phyloP scores from a whole-genome alignment of 1,140 invertebrate genomes.

The Linepithema humile region DNA sequence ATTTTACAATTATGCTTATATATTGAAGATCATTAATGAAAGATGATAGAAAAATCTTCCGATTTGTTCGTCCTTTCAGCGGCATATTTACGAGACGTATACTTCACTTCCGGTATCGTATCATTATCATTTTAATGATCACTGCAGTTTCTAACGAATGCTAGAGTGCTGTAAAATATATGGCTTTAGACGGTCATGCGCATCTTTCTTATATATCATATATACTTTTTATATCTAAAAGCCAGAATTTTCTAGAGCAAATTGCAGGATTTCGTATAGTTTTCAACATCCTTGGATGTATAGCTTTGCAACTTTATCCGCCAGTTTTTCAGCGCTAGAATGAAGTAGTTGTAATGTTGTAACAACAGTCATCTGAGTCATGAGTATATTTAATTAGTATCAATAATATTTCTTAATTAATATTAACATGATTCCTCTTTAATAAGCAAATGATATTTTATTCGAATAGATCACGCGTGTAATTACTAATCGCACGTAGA shows the following conservation, averaged over 20 bases:
- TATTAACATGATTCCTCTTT: too few relatives aligned
- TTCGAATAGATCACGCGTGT: not conserved
- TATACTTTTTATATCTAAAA: slow-evolving; percentile 53
- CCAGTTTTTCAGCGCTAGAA: slow-evolving; percentile 15
- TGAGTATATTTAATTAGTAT: not conserved
- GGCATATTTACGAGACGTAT: slow-evolving; percentile 38
- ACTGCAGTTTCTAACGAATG: slow-evolving; percentile 80
- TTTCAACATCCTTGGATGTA: slow-evolving; percentile 18
- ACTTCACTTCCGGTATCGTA: slow-evolving; percentile 55
- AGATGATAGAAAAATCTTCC: not conserved
- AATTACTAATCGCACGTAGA: not conserved
- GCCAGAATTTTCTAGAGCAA: slow-evolving; percentile 72
- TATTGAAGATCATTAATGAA: not conserved
- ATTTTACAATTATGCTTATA: not conserved
- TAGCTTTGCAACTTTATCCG: slow-evolving; percentile 26
- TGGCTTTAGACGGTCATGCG: slow-evolving; percentile 83
- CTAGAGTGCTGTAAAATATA: slow-evolving; percentile 85
- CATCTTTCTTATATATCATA: slow-evolving; percentile 75
- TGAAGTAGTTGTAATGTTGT: not conserved
- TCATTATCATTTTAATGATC: slow-evolving; percentile 67
- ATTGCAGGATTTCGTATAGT: slow-evolving; percentile 62
- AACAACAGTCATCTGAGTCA: not conserved
- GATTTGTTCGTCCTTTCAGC: slow-evolving; percentile 33
- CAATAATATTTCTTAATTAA: not conserved
- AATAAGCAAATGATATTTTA: not conserved